phyloP scores from a whole-genome alignment of 2,888 invertebrate species.

The Tipula helvola region DNA sequence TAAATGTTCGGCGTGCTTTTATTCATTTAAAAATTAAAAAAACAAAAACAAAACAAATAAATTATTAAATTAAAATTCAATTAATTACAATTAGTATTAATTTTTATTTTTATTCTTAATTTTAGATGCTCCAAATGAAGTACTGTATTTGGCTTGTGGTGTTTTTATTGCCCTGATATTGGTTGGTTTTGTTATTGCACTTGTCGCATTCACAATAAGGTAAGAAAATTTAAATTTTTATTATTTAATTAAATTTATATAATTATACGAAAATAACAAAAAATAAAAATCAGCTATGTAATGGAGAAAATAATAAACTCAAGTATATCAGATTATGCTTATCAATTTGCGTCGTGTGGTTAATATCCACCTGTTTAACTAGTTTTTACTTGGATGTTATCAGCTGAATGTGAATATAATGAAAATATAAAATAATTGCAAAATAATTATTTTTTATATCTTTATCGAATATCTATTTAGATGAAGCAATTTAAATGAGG shows the following conservation, averaged over 20 bases:
- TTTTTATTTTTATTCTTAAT: conserved; percentile 6
- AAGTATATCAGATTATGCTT: not conserved
- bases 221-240: conserved; percentile 30
- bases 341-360: not conserved
- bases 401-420: not conserved
- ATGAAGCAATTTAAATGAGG: not conserved
- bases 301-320: too few relatives aligned
- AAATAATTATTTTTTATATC: not conserved
- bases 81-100: conserved; percentile 6
- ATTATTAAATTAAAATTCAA: not conserved
- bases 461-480: not conserved
- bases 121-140: conserved; percentile 70
- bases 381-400: not conserved
- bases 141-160: conserved; percentile 72
- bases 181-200: conserved; percentile 66
- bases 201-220: conserved; percentile 73
- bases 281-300: not conserved
- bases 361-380: not conserved
- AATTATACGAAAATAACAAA: not conserved
- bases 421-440: not conserved
- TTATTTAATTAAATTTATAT: not conserved
- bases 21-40: not conserved
- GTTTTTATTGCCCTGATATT: conserved; percentile 73
- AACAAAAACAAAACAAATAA: not conserved
- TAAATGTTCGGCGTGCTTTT: not conserved